These are phyloP conservation scores for Dissostichus mawsoni DNA, from an alignment of 2,113 vertebrate genomes.

Conservation along the genomic window DNA sequence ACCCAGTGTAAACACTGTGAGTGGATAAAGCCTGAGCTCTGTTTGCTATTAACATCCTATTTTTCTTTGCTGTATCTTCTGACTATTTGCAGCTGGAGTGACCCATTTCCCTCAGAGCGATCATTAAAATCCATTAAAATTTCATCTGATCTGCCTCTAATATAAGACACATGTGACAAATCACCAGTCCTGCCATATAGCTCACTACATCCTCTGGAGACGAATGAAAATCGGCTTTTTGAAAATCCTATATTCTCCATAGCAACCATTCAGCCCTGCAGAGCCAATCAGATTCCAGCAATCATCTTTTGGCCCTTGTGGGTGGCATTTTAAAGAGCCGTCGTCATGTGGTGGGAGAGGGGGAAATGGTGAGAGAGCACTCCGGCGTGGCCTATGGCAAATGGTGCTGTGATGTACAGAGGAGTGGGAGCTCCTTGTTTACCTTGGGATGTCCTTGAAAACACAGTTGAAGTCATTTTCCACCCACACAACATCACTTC, in stretches of 20 bases:
- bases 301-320: conserved; percentile 46
- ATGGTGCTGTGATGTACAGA: conserved; percentile 26
- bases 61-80: conserved; percentile 22
- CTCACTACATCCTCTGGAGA: conserved; percentile 42
- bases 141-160: conserved; percentile 67
- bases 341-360: conserved; percentile 36
- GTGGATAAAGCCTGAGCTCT: neutral
- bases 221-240: conserved; percentile 21
- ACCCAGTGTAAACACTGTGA: neutral
- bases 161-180: conserved; percentile 68
- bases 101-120: conserved; percentile 52
- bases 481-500: conserved; percentile 33
- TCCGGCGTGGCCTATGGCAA: conserved; percentile 34
- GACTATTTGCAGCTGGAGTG: conserved; percentile 43
- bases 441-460: conserved; percentile 65
- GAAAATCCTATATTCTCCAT: conserved; percentile 44
- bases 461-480: conserved; percentile 35
- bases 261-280: conserved; percentile 54
- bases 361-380: conserved; percentile 36
- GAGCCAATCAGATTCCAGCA: conserved; percentile 55
- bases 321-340: conserved; percentile 47
- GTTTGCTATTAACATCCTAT: conserved; percentile 39
- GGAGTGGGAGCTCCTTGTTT: conserved; percentile 33
- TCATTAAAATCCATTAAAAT: conserved; percentile 71
- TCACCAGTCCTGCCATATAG: conserved; percentile 32